Conservation (phyloP, 2,888 invertebrate species). For the Temnothorax ravouxi region DNA sequence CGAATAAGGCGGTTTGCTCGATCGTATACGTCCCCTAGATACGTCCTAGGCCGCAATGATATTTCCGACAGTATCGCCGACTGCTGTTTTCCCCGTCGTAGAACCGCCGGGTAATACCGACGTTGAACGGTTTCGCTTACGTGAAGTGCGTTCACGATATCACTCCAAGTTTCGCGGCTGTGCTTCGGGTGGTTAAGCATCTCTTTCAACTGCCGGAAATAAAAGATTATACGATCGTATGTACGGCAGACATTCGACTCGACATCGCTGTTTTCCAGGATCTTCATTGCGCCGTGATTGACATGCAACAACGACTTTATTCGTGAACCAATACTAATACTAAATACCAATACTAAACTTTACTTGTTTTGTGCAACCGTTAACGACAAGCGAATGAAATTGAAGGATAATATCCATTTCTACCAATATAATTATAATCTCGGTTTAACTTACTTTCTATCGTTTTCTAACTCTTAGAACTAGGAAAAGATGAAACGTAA, state of each 20-base stretch:
- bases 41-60: constrained; percentile 25
- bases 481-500: no score
- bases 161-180: constrained; percentile 44
- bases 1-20: not conserved
- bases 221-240: constrained; percentile 13
- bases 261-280: not conserved
- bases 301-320: constrained; percentile 18
- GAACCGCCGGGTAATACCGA: not conserved
- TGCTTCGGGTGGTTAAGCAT: constrained; percentile 38
- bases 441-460: no score
- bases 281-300: constrained; percentile 12
- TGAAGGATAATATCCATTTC: no score
- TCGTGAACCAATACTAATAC: not conserved
- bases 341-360: no score
- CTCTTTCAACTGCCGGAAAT: constrained; percentile 46
- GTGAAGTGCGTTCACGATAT: constrained; percentile 39
- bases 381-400: not conserved
- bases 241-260: not conserved
- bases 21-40: constrained; percentile 13
- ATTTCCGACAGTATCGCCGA: constrained; percentile 57
- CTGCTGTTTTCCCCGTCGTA: constrained; percentile 1
- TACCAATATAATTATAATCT: no score
- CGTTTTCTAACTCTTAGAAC: no score
- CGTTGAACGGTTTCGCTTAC: constrained; percentile 27
- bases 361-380: not conserved